Percentiles rank a stretch among this genome's conserved stretches.
These are phyloP conservation scores for Phaethornis superciliosus DNA, from an alignment of 2,113 vertebrate genomes.

Conservation along the genomic window DNA sequence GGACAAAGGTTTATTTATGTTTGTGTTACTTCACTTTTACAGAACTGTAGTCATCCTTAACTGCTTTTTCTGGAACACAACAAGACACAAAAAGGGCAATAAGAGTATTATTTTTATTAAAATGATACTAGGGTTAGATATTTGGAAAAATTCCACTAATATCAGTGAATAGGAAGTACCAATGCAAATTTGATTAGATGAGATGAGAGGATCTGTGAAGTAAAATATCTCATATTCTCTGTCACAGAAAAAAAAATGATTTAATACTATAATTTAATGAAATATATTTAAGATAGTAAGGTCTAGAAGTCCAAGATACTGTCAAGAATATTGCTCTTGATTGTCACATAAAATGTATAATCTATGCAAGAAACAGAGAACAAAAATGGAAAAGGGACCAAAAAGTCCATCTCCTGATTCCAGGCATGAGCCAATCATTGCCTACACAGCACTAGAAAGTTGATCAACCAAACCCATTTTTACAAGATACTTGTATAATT, in stretches of 20 bases:
- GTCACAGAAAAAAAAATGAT: neutral
- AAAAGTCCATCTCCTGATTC: neutral
- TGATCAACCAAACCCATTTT: neutral
- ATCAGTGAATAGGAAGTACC: neutral
- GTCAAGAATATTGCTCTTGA: neutral
- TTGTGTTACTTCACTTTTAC: neutral
- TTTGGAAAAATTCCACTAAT: neutral
- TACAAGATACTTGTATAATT: neutral
- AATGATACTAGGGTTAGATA: neutral
- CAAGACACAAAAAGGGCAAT: neutral
- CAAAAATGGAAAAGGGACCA: neutral
- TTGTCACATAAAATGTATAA: neutral
- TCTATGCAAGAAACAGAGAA: neutral
- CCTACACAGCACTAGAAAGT: neutral
- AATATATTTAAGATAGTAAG: neutral
- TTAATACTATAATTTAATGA: neutral
- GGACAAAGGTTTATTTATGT: neutral
- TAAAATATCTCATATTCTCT: neutral
- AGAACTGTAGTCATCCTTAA: neutral
- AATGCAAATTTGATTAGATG: neutral
- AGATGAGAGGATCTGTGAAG: neutral
- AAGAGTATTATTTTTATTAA: neutral
- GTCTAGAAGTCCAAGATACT: neutral
- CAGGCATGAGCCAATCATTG: neutral
- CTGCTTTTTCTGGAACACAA: neutral